These are phyloP conservation scores for Campylomormyrus numenius DNA, from an alignment of 2,113 vertebrate genomes.

Conservation along the genomic window DNA sequence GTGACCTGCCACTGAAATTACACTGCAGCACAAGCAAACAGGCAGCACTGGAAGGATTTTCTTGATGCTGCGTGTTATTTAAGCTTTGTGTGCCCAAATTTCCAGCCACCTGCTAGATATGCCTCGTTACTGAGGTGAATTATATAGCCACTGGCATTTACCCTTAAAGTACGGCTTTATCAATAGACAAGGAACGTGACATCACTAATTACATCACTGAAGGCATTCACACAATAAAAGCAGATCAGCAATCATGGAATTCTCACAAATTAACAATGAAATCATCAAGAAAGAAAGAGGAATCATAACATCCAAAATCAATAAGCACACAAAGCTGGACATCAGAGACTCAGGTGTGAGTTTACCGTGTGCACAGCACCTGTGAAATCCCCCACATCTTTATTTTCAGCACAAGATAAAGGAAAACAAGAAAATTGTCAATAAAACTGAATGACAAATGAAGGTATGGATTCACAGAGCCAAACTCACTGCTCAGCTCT, in stretches of 20 bases:
- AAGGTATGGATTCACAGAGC: background rate
- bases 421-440: background rate
- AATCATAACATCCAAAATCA: background rate
- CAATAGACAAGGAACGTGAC: background rate
- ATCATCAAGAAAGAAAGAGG: background rate
- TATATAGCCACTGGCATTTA: background rate
- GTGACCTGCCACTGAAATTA: background rate
- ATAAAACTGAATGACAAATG: background rate
- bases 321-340: background rate
- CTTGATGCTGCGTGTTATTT: background rate
- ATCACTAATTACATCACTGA: background rate
- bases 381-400: background rate
- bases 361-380: background rate
- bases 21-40: background rate
- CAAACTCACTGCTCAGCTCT: background rate
- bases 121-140: background rate
- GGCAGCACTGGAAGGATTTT: background rate
- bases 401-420: background rate
- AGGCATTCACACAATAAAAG: background rate
- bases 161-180: background rate
- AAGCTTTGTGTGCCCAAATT: background rate
- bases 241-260: background rate
- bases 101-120: background rate
- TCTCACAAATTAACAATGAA: background rate
- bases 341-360: background rate